phyloP scores from a whole-genome alignment of 2,888 invertebrate species.

The Adelphocoris suturalis region DNA sequence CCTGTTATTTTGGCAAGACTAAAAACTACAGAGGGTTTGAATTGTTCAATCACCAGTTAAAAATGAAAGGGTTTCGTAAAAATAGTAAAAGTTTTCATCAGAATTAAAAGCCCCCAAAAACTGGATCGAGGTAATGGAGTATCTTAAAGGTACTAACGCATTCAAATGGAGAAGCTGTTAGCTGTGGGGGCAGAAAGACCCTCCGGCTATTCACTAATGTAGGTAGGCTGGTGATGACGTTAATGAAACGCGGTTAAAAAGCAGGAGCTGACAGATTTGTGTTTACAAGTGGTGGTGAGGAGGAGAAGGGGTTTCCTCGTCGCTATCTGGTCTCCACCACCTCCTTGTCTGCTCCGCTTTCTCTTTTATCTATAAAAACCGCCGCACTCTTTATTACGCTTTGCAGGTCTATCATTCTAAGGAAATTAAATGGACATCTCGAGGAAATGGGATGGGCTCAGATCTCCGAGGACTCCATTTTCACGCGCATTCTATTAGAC shows the following conservation, averaged over 20 bases:
- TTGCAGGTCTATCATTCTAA: conserved; percentile 26
- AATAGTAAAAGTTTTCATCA: no score
- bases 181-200: not conserved
- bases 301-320: not conserved
- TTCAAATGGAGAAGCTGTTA: conserved; percentile 2
- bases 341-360: not conserved
- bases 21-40: no score
- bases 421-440: conserved; percentile 30
- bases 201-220: not conserved
- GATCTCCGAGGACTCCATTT: not conserved
- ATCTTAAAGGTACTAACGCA: not conserved
- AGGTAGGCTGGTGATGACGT: not conserved
- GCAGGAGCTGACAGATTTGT: conserved; percentile 39
- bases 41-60: no score
- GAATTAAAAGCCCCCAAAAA: no score
- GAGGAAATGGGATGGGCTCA: conserved; percentile 10
- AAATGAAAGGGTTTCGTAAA: no score
- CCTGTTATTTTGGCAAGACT: no score
- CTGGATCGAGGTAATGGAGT: no score
- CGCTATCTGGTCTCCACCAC: not conserved
- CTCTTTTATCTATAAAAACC: not conserved
- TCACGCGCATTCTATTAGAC: not conserved
- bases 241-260: conserved; percentile 29
- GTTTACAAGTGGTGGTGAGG: not conserved
- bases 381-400: not conserved